Evolutionary conservation across 2,113 vertebrate species (phyloP), one percentile per base, ranked within the genome.

Genomic region (Nibea albiflora): DNA sequence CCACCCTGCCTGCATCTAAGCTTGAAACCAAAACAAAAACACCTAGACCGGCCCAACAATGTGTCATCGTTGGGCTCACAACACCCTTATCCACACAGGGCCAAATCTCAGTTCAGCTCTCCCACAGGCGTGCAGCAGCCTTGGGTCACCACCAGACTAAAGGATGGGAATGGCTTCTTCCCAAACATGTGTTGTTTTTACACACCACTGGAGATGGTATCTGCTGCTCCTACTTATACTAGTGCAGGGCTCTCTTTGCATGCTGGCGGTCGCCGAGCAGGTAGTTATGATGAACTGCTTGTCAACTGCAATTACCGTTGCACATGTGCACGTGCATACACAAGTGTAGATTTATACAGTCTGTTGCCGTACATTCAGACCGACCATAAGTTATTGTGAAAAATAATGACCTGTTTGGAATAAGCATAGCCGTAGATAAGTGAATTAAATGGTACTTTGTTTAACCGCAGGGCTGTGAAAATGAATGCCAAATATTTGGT

Each of bases 371-470:
- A 28, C 69, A 47, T 85, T 74, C 61, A 44, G 75, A 75, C 49
- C 49, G 5, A n/a, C 77, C 57, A 26, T 75, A 81, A 81, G 58
- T 80, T 81, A 84, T 75, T 78, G 73, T 78, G 85, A 73, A 88
- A 76, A 85, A 71, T 76, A 88, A 84, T 50, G 81, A 91, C 76
- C 56, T 78, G 62, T 80, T 77, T 46, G 76, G 80, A 49, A 80
- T 83, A 74, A 50, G 80, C 81, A 61, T 49, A 80, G 80, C 68
- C 71, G 31, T 86, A 81, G 79, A 84, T 89, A 88, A 92, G 82
- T 83, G 80, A 85, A 92, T 90, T 84, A 86, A 89, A 88, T 75
- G 80, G 79, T 84, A 76, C 87, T 86, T 85, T 79, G 83, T 89
- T 76, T 39, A 60, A 85, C 88, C 90, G 62, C 84, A 73, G 84